Percentiles rank a stretch among this genome's conserved stretches.
Evolutionary conservation across 2,113 vertebrate species (phyloP).

Genomic region (Mormyrus lacerda): DNA sequence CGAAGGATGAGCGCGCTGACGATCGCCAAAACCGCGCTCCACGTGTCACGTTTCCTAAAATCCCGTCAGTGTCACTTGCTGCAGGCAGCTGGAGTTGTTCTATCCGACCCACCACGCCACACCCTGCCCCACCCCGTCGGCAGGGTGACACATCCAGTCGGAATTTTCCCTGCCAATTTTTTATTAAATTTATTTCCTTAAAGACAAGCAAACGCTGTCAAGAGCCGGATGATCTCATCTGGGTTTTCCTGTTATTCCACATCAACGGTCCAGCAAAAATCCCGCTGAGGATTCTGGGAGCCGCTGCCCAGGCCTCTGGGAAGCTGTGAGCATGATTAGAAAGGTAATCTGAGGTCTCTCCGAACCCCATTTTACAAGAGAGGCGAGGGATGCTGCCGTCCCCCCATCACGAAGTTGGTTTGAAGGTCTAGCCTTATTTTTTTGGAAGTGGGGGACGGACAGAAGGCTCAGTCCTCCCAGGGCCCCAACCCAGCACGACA

Average conservation of each 20-base stretch:
- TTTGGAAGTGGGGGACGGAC: background rate
- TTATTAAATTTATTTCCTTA: slow-evolving; percentile 13
- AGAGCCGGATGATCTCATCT: slow-evolving; percentile 17
- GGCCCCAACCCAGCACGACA: background rate
- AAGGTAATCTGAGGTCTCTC: background rate
- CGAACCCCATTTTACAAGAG: background rate
- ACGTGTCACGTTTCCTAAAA: background rate
- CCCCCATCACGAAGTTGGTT: background rate
- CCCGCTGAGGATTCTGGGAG: background rate
- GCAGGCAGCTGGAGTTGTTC: background rate
- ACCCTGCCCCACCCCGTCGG: background rate
- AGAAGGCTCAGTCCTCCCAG: background rate
- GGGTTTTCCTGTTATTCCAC: slow-evolving; percentile 21
- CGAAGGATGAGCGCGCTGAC: background rate
- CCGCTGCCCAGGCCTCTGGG: background rate
- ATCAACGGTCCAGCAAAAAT: background rate
- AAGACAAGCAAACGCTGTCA: background rate
- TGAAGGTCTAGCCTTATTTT: background rate
- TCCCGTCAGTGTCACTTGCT: background rate
- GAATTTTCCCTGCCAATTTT: slow-evolving; percentile 14
- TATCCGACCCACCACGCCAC: background rate
- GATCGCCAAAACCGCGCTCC: background rate
- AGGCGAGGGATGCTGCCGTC: background rate
- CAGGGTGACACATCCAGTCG: background rate
- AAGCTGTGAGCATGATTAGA: background rate